These are phyloP conservation scores for Orbicella faveolata DNA, from an alignment of 64 coral and sea anemone species.

Conservation along the genomic window DNA sequence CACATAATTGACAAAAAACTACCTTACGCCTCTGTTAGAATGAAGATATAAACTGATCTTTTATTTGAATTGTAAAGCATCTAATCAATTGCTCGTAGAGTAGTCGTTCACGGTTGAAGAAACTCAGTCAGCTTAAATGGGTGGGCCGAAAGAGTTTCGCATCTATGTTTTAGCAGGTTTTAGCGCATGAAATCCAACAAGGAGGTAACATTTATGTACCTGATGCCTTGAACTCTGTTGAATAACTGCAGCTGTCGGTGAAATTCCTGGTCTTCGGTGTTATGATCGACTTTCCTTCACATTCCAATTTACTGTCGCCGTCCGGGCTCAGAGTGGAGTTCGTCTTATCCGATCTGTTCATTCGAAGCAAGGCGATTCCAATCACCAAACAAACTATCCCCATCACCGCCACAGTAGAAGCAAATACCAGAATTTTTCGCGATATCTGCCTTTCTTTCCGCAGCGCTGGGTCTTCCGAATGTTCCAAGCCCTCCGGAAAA, in stretches of 20 bases:
- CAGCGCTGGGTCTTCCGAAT: slow-evolving; percentile 9
- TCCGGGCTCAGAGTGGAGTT: neutral
- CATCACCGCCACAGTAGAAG: slow-evolving; percentile 11
- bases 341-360: neutral
- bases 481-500: slow-evolving; percentile 18
- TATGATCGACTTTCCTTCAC: neutral
- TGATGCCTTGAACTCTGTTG: slow-evolving; percentile 17
- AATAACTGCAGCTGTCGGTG: slow-evolving; percentile 31
- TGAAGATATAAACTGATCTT: neutral
- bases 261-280: neutral
- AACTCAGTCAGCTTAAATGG: neutral
- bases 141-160: neutral
- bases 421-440: slow-evolving; percentile 39
- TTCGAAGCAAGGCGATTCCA: slow-evolving; percentile 19
- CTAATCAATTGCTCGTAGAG: slow-evolving; percentile 3
- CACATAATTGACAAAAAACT: slow-evolving; percentile 14
- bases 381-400: slow-evolving; percentile 14
- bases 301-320: neutral
- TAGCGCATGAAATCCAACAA: slow-evolving; percentile 10
- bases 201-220: neutral
- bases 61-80: slow-evolving; percentile 44
- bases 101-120: neutral
- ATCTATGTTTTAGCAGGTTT: neutral
- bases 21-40: neutral
- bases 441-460: slow-evolving; percentile 39